Evolutionary conservation across 2,113 vertebrate genomes (phyloP).

Genomic region (Mystacornis crossleyi): DNA sequence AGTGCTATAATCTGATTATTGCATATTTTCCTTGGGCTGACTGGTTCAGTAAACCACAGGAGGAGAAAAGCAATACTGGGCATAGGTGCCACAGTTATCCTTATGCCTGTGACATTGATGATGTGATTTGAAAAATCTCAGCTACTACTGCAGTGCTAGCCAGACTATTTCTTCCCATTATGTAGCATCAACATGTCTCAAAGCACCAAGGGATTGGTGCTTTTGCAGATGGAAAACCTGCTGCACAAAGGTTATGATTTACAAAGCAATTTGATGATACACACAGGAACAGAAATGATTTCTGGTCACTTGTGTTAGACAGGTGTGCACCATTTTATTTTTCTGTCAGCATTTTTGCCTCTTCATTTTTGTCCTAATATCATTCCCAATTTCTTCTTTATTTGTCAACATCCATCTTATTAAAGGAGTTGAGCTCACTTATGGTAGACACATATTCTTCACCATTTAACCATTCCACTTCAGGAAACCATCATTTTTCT

Average conservation of each 20-base stretch:
- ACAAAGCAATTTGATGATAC: neutral
- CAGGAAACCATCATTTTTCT: neutral
- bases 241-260: neutral
- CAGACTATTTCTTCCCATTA: neutral
- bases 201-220: too few relatives aligned
- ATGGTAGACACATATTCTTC: neutral
- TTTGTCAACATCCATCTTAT: neutral
- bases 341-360: neutral
- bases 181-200: neutral
- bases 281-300: neutral
- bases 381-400: neutral
- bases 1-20: neutral
- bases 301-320: neutral
- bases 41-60: neutral
- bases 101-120: neutral
- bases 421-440: neutral
- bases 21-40: neutral
- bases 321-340: neutral
- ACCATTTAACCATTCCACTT: neutral
- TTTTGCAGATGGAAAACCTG: neutral
- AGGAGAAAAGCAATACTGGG: neutral
- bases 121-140: neutral
- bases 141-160: neutral
- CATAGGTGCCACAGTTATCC: neutral
- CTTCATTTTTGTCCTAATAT: neutral